phyloP scores from a whole-genome alignment of 2,888 invertebrate species.

The Hemistola chrysoprasaria region DNA sequence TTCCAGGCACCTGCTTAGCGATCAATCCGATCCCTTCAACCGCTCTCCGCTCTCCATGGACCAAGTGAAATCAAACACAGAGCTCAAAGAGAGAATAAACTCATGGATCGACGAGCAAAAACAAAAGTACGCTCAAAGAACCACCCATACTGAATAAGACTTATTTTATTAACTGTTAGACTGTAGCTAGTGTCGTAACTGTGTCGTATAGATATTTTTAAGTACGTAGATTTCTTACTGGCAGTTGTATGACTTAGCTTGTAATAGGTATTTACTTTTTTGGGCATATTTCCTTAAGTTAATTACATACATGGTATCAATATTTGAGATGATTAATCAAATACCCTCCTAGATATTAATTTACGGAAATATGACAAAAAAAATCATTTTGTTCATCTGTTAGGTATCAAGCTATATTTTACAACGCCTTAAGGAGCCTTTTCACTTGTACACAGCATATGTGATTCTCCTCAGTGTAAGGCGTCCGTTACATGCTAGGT shows the following conservation, averaged over 20 bases:
- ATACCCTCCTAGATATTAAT: too few relatives aligned
- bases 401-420: too few relatives aligned
- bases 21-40: slow-evolving; percentile 98
- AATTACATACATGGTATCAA: too few relatives aligned
- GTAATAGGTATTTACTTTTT: too few relatives aligned
- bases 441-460: too few relatives aligned
- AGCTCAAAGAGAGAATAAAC: slow-evolving; percentile 89
- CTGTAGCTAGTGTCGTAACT: slow-evolving; percentile 22
- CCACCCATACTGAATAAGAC: slow-evolving; percentile 32
- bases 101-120: slow-evolving; percentile 89
- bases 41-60: slow-evolving; percentile 96
- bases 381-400: too few relatives aligned
- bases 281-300: too few relatives aligned
- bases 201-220: slow-evolving; percentile 19
- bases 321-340: too few relatives aligned
- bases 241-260: slow-evolving; percentile 7
- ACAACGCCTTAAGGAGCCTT: too few relatives aligned
- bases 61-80: slow-evolving; percentile 90
- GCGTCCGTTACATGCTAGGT: too few relatives aligned
- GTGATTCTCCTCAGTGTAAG: too few relatives aligned
- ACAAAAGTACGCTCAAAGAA: slow-evolving; percentile 51
- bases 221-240: slow-evolving; percentile 34
- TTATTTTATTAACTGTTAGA: slow-evolving; percentile 25
- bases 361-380: too few relatives aligned
- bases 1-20: slow-evolving; percentile 90